These are phyloP conservation scores for Heliconius hermathena DNA, from an alignment of 1,140 invertebrate species.

Conservation along the genomic window DNA sequence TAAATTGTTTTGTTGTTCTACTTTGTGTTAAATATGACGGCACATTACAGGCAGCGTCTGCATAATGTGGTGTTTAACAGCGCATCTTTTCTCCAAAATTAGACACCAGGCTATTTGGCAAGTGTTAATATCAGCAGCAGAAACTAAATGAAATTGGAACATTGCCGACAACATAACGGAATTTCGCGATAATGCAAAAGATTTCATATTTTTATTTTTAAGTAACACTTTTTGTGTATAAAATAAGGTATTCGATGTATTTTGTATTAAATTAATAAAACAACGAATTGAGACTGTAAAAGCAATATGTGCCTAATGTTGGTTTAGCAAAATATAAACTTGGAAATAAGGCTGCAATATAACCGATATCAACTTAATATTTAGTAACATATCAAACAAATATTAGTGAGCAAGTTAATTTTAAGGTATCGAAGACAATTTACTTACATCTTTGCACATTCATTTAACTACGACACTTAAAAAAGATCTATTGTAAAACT, in stretches of 20 bases:
- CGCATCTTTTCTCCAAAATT: constrained; percentile 30
- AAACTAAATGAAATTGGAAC: constrained; percentile 32
- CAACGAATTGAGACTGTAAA: constrained; percentile 8
- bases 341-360: neutral
- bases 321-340: neutral
- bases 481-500: too few relatives aligned
- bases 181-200: constrained; percentile 18
- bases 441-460: too few relatives aligned
- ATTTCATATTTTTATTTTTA: constrained; percentile 12
- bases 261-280: constrained; percentile 11
- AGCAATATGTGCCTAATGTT: neutral
- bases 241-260: neutral
- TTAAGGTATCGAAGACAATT: too few relatives aligned
- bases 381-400: neutral
- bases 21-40: neutral
- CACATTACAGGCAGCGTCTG: neutral
- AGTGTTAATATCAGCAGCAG: constrained; percentile 36
- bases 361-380: neutral
- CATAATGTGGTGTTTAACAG: constrained; percentile 19
- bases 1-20: neutral
- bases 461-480: too few relatives aligned
- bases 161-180: constrained; percentile 28
- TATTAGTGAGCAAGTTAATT: too few relatives aligned
- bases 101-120: constrained; percentile 36
- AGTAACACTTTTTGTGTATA: neutral